Percentiles rank a stretch among this genome's conserved stretches.
phyloP scores from a whole-genome alignment of 1,140 invertebrate genomes.

The Condylostylus longicornis region DNA sequence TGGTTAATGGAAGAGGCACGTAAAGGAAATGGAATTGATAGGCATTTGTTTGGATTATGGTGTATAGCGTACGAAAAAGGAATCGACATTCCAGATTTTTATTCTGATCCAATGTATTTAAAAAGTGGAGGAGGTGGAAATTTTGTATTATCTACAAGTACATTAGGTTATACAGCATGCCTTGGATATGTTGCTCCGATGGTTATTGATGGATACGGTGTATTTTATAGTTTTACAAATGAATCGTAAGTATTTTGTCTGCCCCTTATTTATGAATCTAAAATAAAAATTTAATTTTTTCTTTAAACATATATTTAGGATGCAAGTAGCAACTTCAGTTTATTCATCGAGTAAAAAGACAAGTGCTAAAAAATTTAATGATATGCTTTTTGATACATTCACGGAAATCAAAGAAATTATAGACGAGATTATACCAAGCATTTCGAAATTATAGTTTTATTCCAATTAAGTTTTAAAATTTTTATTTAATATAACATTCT shows the following conservation, averaged over 20 bases:
- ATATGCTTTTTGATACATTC: slow-evolving; percentile 20
- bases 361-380: slow-evolving; percentile 25
- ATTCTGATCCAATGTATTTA: slow-evolving; percentile 37
- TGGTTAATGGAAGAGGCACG: slow-evolving; percentile 33
- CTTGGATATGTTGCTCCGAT: slow-evolving; percentile 45
- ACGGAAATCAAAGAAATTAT: slow-evolving; percentile 18
- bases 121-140: slow-evolving; percentile 49
- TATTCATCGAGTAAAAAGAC: slow-evolving; percentile 24
- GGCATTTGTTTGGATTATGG: slow-evolving; percentile 57
- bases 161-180: slow-evolving; percentile 40
- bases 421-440: too few species aligned
- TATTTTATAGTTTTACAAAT: slow-evolving; percentile 37
- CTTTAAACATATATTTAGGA: slow-evolving; percentile 7
- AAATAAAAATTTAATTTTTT: not conserved
- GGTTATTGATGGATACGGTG: slow-evolving; percentile 44
- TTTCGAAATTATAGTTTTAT: too few species aligned
- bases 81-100: slow-evolving; percentile 37
- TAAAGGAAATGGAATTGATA: slow-evolving; percentile 46
- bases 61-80: slow-evolving; percentile 42
- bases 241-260: slow-evolving; percentile 16
- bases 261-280: not conserved
- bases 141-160: slow-evolving; percentile 45
- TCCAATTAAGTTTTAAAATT: too few species aligned
- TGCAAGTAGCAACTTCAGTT: slow-evolving; percentile 22
- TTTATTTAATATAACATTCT: too few species aligned